Conservation (phyloP, 92 coral and sea anemone species). For the Montipora capitata region DNA sequence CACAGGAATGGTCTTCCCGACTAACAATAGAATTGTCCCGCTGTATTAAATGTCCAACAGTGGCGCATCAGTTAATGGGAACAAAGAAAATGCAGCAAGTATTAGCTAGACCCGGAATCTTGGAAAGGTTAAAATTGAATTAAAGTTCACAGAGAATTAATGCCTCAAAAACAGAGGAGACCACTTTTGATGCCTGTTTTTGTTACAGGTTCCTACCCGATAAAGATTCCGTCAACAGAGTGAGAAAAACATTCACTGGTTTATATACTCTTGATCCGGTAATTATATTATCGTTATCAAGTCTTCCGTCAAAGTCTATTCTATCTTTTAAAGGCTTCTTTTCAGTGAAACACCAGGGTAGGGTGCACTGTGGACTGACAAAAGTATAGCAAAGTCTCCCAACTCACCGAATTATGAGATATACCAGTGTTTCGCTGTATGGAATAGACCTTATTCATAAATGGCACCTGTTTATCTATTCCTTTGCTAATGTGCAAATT, state of each 20-base stretch:
- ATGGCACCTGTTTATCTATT: too few species aligned
- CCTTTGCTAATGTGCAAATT: too few species aligned
- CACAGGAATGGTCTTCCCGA: constrained; percentile 88
- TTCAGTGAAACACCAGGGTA: too few species aligned
- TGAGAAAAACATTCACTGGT: constrained; percentile 84
- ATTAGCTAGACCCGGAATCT: constrained; percentile 80
- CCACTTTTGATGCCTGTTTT: neutral
- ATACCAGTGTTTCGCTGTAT: too few species aligned
- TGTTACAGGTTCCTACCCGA: constrained; percentile 81
- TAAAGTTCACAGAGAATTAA: neutral
- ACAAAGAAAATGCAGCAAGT: constrained; percentile 92
- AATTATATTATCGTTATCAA: neutral
- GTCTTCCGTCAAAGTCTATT: neutral
- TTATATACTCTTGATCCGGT: constrained; percentile 90
- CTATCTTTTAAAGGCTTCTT: neutral
- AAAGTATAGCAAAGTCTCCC: too few species aligned
- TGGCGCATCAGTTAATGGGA: constrained; percentile 86
- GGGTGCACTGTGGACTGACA: neutral
- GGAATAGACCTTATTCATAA: too few species aligned
- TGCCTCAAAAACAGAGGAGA: neutral
- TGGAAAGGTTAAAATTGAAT: constrained; percentile 71
- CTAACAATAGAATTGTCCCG: constrained; percentile 80
- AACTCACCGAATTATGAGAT: too few species aligned
- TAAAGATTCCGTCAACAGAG: constrained; percentile 65
- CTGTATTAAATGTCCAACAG: constrained; percentile 84